These are phyloP conservation scores for Tenthredo amoena DNA, from an alignment of 2,888 invertebrate species.

Conservation along the genomic window DNA sequence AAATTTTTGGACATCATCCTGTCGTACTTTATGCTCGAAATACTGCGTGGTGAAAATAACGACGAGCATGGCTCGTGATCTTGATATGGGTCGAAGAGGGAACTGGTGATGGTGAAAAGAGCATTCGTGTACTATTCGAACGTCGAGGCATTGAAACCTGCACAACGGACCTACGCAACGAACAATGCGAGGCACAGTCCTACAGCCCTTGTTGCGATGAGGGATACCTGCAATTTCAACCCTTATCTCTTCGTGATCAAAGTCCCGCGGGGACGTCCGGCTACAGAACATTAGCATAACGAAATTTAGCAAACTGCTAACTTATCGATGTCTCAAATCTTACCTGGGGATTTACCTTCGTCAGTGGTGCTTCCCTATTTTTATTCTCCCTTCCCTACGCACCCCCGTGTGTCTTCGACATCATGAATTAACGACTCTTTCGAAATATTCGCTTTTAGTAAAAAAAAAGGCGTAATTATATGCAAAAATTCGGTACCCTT, in stretches of 20 bases:
- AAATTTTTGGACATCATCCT: neutral
- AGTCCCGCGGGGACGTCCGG: constrained; percentile 53
- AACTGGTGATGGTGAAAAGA: constrained; percentile 55
- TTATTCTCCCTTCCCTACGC: neutral
- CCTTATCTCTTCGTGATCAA: constrained; percentile 72
- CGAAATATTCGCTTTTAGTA: neutral
- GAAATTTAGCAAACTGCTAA: constrained; percentile 17
- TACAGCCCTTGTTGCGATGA: constrained; percentile 73
- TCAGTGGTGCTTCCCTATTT: neutral
- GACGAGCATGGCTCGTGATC: constrained; percentile 61
- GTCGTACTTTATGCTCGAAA: neutral
- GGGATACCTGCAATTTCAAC: constrained; percentile 74
- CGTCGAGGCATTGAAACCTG: constrained; percentile 45
- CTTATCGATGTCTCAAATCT: constrained; percentile 22
- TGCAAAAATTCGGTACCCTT: neutral
- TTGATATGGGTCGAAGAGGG: constrained; percentile 53
- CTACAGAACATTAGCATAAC: constrained; percentile 48
- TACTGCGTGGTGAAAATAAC: constrained; percentile 55
- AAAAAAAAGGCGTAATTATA: neutral
- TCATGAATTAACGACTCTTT: neutral
- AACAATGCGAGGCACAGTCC: constrained; percentile 59
- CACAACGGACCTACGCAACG: constrained; percentile 43
- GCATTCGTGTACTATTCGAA: constrained; percentile 55
- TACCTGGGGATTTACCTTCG: constrained; percentile 2
- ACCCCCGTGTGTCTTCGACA: neutral